Conservation (phyloP, 1,140 invertebrate species). For the Chironomus striatipennis region DNA sequence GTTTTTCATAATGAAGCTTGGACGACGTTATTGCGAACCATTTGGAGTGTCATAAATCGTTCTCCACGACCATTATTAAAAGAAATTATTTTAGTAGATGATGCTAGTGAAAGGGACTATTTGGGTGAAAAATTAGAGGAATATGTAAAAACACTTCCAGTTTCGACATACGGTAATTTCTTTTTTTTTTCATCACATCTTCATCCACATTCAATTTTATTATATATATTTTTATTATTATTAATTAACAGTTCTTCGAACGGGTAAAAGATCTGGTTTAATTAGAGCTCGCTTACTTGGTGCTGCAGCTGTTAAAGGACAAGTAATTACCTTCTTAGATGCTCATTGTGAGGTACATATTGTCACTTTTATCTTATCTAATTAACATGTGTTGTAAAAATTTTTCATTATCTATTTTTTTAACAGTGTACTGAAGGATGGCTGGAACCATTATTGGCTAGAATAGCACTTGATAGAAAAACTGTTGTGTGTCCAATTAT, state of each 20-base stretch:
- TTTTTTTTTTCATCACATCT: too few relatives aligned
- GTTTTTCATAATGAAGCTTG: conserved; percentile 98
- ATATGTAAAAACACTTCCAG: conserved; percentile 76
- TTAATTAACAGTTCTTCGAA: conserved; percentile 54
- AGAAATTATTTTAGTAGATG: conserved; percentile 93
- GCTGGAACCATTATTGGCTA: conserved; percentile 81
- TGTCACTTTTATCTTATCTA: conserved; percentile 45
- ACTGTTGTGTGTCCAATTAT: conserved; percentile 97
- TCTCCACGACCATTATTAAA: conserved; percentile 78
- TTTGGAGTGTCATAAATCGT: conserved; percentile 94
- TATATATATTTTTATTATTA: not conserved
- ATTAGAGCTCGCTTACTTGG: conserved; percentile 88
- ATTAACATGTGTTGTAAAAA: not conserved
- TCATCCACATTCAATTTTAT: not conserved
- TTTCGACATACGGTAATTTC: conserved; percentile 57
- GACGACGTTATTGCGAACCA: conserved; percentile 88
- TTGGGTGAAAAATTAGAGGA: conserved; percentile 81
- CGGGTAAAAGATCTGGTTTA: conserved; percentile 81
- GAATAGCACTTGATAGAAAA: conserved; percentile 84
- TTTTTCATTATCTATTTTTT: conserved; percentile 18
- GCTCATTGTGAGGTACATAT: conserved; percentile 85
- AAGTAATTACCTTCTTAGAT: conserved; percentile 93
- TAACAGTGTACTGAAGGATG: conserved; percentile 65
- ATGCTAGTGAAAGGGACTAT: conserved; percentile 91
- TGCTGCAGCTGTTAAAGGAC: conserved; percentile 80